phyloP scores from a whole-genome alignment of 1,140 invertebrate species.

The Cryptotermes secundus region DNA sequence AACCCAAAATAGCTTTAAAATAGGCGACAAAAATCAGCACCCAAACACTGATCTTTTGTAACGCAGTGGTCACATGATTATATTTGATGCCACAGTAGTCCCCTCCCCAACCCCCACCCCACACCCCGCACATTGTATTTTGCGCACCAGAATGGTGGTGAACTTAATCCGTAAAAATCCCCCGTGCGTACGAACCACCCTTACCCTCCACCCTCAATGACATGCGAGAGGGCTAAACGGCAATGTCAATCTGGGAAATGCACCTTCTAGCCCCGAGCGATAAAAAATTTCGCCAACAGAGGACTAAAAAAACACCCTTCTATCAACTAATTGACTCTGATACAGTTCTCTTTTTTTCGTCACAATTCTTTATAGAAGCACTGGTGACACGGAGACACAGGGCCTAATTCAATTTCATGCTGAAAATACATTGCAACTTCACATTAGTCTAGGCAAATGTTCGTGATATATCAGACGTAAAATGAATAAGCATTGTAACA shows the following conservation, averaged over 20 bases:
- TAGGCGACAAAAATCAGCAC: background rate
- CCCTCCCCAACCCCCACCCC: background rate
- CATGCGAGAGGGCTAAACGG: background rate
- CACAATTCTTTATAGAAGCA: background rate
- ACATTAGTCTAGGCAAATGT: background rate
- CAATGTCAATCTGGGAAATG: slow-evolving; percentile 19
- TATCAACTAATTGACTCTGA: slow-evolving; percentile 9
- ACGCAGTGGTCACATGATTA: background rate
- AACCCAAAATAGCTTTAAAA: background rate
- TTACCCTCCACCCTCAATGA: background rate
- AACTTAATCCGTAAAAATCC: slow-evolving; percentile 5
- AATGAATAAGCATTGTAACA: background rate
- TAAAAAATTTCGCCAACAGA: slow-evolving; percentile 18
- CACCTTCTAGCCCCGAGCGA: slow-evolving; percentile 7
- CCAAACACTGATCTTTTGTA: background rate
- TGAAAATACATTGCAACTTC: background rate
- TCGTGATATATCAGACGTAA: background rate
- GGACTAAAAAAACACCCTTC: background rate
- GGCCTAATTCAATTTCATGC: background rate
- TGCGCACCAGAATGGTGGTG: background rate
- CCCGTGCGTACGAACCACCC: slow-evolving; percentile 2
- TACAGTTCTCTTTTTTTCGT: background rate
- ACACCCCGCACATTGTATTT: background rate
- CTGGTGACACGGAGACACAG: background rate
- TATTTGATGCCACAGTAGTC: background rate